Evolutionary conservation across 2,113 vertebrate genomes (phyloP).

Genomic region (Coptodon bakossiorum): DNA sequence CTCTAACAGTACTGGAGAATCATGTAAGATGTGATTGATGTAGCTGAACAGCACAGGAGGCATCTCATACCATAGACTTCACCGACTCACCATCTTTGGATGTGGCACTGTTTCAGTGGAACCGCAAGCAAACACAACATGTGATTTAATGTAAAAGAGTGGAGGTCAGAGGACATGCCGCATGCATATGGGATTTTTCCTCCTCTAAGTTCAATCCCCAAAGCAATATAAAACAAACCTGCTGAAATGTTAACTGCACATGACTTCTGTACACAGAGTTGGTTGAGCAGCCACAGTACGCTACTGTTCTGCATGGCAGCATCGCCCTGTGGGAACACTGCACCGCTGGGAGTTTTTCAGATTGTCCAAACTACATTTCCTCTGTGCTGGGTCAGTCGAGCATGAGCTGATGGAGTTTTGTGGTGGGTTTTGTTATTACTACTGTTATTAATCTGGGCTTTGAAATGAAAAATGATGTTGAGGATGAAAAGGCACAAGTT

Average conservation of each 20-base stretch:
- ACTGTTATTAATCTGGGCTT: constrained; percentile 46
- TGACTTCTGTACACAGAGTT: neutral
- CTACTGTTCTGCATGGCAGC: constrained; percentile 20
- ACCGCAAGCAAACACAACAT: constrained; percentile 36
- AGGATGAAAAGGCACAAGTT: constrained; percentile 10
- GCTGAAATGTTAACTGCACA: constrained; percentile 51
- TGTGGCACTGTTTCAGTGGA: neutral
- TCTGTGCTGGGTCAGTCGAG: constrained; percentile 45
- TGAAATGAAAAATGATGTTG: constrained; percentile 23
- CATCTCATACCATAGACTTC: neutral
- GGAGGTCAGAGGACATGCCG: constrained; percentile 7
- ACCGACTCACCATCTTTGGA: neutral
- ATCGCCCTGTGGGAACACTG: neutral
- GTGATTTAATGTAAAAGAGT: constrained; percentile 14
- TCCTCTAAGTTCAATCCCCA: neutral
- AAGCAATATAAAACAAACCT: constrained; percentile 50
- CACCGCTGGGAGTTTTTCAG: constrained; percentile 1
- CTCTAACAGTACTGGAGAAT: neutral
- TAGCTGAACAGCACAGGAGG: neutral
- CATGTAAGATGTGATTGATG: neutral
- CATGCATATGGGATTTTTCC: neutral
- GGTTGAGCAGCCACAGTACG: constrained; percentile 5
- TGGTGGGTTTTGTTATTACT: constrained; percentile 26
- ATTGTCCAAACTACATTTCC: constrained; percentile 17
- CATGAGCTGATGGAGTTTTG: constrained; percentile 31